Conservation (phyloP, 2,797 vertebrate species). For the Anguilla pacifica region DNA sequence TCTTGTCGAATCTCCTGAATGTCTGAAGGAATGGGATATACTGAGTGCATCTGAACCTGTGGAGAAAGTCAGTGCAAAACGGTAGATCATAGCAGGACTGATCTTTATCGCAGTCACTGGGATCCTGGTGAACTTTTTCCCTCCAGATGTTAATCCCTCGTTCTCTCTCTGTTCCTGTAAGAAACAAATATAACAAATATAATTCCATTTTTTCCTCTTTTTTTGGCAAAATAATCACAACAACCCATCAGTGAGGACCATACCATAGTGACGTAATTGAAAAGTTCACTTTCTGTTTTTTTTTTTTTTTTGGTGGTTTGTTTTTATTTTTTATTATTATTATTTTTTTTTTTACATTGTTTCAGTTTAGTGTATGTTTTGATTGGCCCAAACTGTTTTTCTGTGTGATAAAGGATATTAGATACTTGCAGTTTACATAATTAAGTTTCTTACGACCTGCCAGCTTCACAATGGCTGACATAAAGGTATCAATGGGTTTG, state of each 20-base stretch:
- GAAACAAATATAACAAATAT: background rate
- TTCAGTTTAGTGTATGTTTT: background rate
- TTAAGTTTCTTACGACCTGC: background rate
- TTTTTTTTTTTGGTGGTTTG: too few species aligned
- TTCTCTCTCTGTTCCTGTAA: conserved; percentile 71
- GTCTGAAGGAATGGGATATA: conserved; percentile 76
- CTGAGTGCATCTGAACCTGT: conserved; percentile 54
- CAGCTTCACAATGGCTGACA: background rate
- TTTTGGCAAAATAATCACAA: background rate
- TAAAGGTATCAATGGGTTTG: background rate
- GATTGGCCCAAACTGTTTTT: background rate
- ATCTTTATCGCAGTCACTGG: conserved; percentile 45
- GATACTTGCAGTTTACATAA: background rate
- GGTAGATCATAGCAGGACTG: conserved; percentile 66
- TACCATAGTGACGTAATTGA: background rate
- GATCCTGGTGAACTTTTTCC: conserved; percentile 46
- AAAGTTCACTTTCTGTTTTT: too few species aligned
- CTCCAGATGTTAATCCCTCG: conserved; percentile 62
- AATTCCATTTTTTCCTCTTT: background rate
- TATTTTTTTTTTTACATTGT: background rate
- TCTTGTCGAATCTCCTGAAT: conserved; percentile 46
- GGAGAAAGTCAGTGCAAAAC: conserved; percentile 58
- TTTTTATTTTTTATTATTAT: too few species aligned
- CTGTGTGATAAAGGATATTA: background rate
- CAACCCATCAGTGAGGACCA: background rate